Conservation (phyloP, 2,888 invertebrate species). For the Drosophila rubida region DNA sequence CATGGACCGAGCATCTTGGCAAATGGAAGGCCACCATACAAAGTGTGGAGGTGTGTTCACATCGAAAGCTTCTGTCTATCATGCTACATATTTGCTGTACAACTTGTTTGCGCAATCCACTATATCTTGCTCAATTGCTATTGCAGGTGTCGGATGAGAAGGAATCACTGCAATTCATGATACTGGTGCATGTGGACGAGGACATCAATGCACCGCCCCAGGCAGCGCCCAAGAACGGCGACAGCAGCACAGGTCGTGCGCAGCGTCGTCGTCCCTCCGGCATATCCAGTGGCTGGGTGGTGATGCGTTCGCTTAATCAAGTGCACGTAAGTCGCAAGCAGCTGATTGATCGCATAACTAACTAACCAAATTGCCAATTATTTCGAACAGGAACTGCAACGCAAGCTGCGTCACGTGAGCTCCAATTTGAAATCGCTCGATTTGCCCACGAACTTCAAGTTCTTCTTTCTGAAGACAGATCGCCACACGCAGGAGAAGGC, state of each 20-base stretch:
- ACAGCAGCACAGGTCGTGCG: conserved; percentile 78
- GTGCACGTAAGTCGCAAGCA: conserved; percentile 86
- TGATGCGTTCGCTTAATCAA: conserved; percentile 87
- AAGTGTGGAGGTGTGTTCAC: conserved; percentile 89
- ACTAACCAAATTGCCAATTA: background rate
- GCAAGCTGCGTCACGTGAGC: conserved; percentile 93
- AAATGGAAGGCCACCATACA: conserved; percentile 94
- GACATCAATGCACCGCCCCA: conserved; percentile 80
- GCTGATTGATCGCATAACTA: background rate
- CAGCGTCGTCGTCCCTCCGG: conserved; percentile 84
- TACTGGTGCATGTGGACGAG: conserved; percentile 91
- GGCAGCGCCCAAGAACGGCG: conserved; percentile 50
- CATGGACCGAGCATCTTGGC: conserved; percentile 95
- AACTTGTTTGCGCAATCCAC: too few relatives aligned
- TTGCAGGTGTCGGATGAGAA: conserved; percentile 85
- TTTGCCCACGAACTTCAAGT: conserved; percentile 93
- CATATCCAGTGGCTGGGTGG: conserved; percentile 89
- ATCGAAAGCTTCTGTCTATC: background rate
- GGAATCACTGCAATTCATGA: conserved; percentile 89
- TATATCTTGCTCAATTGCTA: conserved; percentile 4
- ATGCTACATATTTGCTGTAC: background rate
- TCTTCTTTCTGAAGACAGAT: conserved; percentile 93
- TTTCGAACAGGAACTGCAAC: conserved; percentile 89
- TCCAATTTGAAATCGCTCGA: conserved; percentile 92
- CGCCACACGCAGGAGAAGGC: conserved; percentile 92